Evolutionary conservation across 2,113 vertebrate species (phyloP).

Genomic region (Marmota flaviventris): DNA sequence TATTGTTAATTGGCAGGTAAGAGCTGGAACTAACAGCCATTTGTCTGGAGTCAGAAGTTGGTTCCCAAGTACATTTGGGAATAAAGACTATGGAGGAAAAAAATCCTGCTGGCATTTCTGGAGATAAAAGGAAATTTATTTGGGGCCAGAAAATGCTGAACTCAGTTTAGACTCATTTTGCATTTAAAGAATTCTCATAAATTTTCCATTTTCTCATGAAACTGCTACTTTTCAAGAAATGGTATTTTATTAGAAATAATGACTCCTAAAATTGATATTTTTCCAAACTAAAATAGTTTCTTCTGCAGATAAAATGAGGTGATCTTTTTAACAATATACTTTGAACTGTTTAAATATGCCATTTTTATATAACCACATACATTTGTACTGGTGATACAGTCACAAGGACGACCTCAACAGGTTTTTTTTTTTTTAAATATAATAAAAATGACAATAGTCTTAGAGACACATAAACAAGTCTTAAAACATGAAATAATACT

Average conservation of each 20-base stretch:
- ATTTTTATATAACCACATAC: background rate
- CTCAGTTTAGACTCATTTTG: background rate
- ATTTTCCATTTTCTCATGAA: slow-evolving; percentile 31
- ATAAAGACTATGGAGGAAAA: background rate
- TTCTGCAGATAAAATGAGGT: slow-evolving; percentile 27
- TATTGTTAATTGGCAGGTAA: slow-evolving; percentile 67
- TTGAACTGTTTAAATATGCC: slow-evolving; percentile 48
- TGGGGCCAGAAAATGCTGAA: slow-evolving; percentile 57
- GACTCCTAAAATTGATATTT: slow-evolving; percentile 43
- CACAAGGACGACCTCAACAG: background rate
- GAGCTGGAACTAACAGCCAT: slow-evolving; percentile 46
- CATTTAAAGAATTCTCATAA: slow-evolving; percentile 44
- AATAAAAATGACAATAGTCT: slow-evolving; percentile 65
- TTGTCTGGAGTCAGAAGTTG: slow-evolving; percentile 57
- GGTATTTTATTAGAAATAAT: slow-evolving; percentile 56
- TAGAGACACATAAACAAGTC: slow-evolving; percentile 45
- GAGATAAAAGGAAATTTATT: slow-evolving; percentile 52
- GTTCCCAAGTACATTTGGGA: slow-evolving; percentile 38
- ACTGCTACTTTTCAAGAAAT: slow-evolving; percentile 55
- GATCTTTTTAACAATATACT: slow-evolving; percentile 14
- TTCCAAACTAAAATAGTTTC: slow-evolving; percentile 46
- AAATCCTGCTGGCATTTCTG: slow-evolving; percentile 60
- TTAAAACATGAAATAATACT: slow-evolving; percentile 59
- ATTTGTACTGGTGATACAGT: slow-evolving; percentile 52
- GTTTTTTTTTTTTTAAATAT: background rate